phyloP scores from a whole-genome alignment of 2,888 invertebrate species.

The Venusia cambrica region DNA sequence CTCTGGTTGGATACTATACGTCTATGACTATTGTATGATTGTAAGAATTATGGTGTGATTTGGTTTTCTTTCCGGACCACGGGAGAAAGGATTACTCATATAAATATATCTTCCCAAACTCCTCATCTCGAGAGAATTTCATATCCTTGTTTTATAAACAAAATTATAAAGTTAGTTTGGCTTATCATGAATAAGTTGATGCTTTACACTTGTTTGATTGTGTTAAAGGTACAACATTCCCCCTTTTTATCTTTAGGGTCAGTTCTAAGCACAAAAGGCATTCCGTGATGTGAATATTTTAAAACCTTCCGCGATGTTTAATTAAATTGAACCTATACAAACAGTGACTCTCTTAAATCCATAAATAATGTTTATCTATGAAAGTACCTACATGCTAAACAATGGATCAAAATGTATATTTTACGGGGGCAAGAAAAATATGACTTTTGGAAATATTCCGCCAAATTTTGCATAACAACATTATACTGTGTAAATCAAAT shows the following conservation, averaged over 20 bases:
- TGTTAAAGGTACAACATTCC: conserved; percentile 4
- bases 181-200: too few species aligned
- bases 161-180: too few species aligned
- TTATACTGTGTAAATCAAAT: too few species aligned
- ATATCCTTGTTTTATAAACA: too few species aligned
- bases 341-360: conserved; percentile 32
- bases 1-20: too few species aligned
- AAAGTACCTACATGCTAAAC: conserved; percentile 20
- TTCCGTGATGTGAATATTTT: conserved; percentile 49
- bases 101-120: too few species aligned
- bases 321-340: conserved; percentile 44
- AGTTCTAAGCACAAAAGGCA: conserved; percentile 31
- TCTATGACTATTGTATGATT: too few species aligned
- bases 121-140: too few species aligned
- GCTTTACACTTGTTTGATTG: conserved; percentile 5
- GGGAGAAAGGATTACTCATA: too few species aligned
- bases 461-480: conserved; percentile 8
- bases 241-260: conserved; percentile 24
- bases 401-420: conserved; percentile 22
- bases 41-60: too few species aligned
- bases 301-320: conserved; percentile 37
- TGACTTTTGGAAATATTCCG: conserved; percentile 7
- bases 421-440: conserved; percentile 13
- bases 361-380: conserved; percentile 33
- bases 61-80: too few species aligned